Evolutionary conservation across 1,140 invertebrate species (phyloP), one percentile per base, ranked within the genome.

Genomic region (Drepana arcuata): DNA sequence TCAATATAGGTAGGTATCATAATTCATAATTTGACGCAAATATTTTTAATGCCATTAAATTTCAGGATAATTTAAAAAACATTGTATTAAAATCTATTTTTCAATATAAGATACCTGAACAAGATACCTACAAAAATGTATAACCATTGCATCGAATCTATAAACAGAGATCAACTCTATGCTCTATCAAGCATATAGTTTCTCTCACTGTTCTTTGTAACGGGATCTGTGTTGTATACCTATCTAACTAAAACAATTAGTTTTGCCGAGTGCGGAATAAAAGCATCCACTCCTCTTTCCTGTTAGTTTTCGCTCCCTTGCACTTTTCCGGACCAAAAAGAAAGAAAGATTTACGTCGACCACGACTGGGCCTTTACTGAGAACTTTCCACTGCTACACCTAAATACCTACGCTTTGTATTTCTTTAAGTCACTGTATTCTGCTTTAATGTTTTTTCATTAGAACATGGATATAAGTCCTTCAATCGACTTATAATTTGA

Each of bases 231-330:
- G n/a, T n/a, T n/a, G n/a, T n/a, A n/a, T n/a, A n/a, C n/a, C n/a
- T n/a, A n/a, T 9, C 18, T 21, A 21, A 9, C 9, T n/a, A 44
- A 64, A 58, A 56, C 52, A 61, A 62, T 62, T 65, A 65, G 47
- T 49, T 47, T 37, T 42, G 47, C 44, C 46, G 35, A 45, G 44
- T 50, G 41, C 44, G 47, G 40, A 53, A 42, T 23, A 41, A 40
- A 41, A 54, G 47, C 37, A 31, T 30, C 32, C 43, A 48, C 47
- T 59, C 41, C 41, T 55, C 41, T 61, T 57, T 49, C 50, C 53
- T 54, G 48, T 58, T 56, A 59, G 63, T 64, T 64, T 62, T 64
- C 53, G 44, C 56, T 51, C 53, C 48, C 52, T 47, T 61, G 56
- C 57, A 55, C 43, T 55, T 61, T 59, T 48, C 40, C 47, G 40